Percentiles rank a stretch among this genome's conserved stretches.
Conservation (phyloP, 2,888 invertebrate species). For the Drosophila tripunctata region DNA sequence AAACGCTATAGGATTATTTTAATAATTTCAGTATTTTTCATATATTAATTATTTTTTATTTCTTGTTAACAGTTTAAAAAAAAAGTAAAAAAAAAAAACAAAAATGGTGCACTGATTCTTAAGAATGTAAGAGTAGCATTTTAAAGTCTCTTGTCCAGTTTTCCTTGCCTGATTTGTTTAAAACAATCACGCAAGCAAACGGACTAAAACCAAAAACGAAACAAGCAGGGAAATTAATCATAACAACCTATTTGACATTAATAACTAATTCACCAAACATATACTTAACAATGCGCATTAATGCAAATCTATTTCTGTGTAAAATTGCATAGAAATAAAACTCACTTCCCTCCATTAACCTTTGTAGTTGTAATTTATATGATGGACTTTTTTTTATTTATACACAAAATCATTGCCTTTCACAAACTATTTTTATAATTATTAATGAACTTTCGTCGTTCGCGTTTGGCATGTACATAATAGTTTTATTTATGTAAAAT, state of each 20-base stretch:
- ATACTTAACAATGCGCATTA: constrained; percentile 37
- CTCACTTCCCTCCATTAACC: constrained; percentile 45
- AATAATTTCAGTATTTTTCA: constrained; percentile 26
- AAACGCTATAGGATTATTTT: too few relatives aligned
- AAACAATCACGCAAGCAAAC: constrained; percentile 81
- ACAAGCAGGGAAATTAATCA: constrained; percentile 26
- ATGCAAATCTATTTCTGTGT: constrained; percentile 41
- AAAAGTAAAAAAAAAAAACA: constrained; percentile 61
- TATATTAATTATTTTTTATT: constrained; percentile 30
- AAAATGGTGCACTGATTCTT: constrained; percentile 82
- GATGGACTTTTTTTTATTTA: constrained; percentile 54
- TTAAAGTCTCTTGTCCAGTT: constrained; percentile 82
- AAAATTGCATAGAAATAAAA: constrained; percentile 40
- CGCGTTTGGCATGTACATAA: constrained; percentile 53
- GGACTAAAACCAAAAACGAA: constrained; percentile 66
- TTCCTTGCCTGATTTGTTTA: constrained; percentile 81
- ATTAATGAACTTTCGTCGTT: constrained; percentile 31
- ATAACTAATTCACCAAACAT: constrained; percentile 37
- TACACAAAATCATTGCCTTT: constrained; percentile 28
- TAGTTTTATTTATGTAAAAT: constrained; percentile 59
- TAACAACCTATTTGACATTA: constrained; percentile 54
- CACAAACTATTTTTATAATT: constrained; percentile 15
- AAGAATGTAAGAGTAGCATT: constrained; percentile 84
- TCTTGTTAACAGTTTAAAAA: too few relatives aligned
- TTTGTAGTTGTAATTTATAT: constrained; percentile 49